These are phyloP conservation scores for Chelmon rostratus DNA, from an alignment of 2,797 vertebrate genomes.

Conservation along the genomic window DNA sequence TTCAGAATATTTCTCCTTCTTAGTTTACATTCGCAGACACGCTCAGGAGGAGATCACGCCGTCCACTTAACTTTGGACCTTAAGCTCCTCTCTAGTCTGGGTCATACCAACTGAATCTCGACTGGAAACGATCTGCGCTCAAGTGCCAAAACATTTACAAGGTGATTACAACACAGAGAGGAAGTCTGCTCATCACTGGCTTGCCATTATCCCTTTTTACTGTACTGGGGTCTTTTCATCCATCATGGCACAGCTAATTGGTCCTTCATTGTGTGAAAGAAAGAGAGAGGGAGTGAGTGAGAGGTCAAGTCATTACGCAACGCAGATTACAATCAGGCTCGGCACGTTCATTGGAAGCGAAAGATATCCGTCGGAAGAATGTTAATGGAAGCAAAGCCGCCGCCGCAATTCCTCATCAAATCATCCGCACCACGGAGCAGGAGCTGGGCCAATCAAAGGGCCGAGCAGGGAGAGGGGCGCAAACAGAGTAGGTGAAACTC, in stretches of 20 bases:
- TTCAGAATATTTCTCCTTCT: neutral
- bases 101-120: neutral
- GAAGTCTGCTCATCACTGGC: neutral
- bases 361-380: constrained; percentile 80
- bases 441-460: constrained; percentile 38
- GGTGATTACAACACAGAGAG: constrained; percentile 19
- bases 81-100: neutral
- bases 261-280: constrained; percentile 31
- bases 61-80: constrained; percentile 24
- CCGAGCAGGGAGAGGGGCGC: constrained; percentile 24
- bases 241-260: constrained; percentile 43
- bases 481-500: neutral
- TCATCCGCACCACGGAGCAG: constrained; percentile 58
- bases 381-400: constrained; percentile 76
- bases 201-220: constrained; percentile 18
- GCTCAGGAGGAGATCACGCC: neutral
- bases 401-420: constrained; percentile 48
- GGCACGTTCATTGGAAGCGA: constrained; percentile 75
- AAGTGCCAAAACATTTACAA: constrained; percentile 26
- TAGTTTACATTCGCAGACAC: neutral
- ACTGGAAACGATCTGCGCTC: neutral
- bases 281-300: neutral
- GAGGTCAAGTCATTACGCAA: constrained; percentile 72
- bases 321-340: constrained; percentile 73
- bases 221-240: constrained; percentile 4